Conservation (phyloP, 2,888 invertebrate species). For the Trachelus troglodyta region DNA sequence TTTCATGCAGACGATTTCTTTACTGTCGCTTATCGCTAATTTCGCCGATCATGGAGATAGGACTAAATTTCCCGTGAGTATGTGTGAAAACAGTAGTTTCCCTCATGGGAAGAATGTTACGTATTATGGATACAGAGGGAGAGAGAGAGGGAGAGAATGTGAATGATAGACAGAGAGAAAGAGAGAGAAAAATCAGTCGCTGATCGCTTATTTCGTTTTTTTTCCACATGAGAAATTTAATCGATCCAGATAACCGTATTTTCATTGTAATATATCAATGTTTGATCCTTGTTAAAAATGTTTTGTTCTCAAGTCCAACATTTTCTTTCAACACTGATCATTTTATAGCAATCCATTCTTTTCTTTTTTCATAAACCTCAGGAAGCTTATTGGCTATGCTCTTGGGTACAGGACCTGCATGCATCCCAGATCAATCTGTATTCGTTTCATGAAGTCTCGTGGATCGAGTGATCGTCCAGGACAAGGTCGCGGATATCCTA, state of each 20-base stretch:
- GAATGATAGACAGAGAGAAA: background rate
- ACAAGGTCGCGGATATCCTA: background rate
- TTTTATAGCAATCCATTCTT: background rate
- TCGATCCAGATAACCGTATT: background rate
- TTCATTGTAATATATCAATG: background rate
- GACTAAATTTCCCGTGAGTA: conserved; percentile 56
- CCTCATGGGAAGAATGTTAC: conserved; percentile 41
- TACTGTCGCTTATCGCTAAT: conserved; percentile 53
- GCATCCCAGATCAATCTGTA: background rate
- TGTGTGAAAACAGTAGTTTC: conserved; percentile 47
- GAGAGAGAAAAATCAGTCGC: conserved; percentile 26
- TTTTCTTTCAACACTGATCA: background rate
- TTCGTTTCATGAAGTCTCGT: background rate
- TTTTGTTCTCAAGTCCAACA: background rate
- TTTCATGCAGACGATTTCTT: conserved; percentile 47
- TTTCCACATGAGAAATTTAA: background rate
- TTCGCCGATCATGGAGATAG: conserved; percentile 41
- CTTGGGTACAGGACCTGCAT: background rate
- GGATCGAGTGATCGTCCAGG: background rate
- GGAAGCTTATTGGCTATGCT: background rate
- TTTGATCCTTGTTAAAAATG: background rate
- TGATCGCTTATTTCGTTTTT: conserved; percentile 24
- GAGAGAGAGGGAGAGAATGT: conserved; percentile 36
- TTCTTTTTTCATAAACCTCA: background rate
- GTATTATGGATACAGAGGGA: conserved; percentile 43